These are phyloP conservation scores for Drosophila formosana DNA, from an alignment of 2,888 invertebrate genomes.

Conservation along the genomic window DNA sequence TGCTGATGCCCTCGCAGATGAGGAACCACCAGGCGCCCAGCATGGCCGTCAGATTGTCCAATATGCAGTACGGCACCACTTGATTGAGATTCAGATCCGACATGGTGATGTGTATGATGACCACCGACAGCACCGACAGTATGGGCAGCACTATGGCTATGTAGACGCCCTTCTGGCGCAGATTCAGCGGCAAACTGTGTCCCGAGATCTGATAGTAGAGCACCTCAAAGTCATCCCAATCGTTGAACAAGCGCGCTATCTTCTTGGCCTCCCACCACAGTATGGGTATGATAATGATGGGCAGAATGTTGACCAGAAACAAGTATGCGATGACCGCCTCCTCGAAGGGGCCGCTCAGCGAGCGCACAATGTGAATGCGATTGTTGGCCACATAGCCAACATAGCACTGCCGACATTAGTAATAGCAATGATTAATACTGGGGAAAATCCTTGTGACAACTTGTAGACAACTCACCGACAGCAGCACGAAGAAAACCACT, in stretches of 20 bases:
- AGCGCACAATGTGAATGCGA: constrained; percentile 87
- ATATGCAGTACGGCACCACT: constrained; percentile 89
- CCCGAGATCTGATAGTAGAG: constrained; percentile 88
- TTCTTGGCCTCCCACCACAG: constrained; percentile 90
- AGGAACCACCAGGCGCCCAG: constrained; percentile 91
- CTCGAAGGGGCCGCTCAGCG: constrained; percentile 89
- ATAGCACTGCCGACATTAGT: constrained; percentile 83
- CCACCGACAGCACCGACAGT: constrained; percentile 88
- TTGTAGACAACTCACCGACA: constrained; percentile 82
- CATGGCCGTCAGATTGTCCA: constrained; percentile 89
- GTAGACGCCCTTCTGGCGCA: constrained; percentile 87
- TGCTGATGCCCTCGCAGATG: constrained; percentile 88
- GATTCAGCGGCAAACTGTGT: constrained; percentile 86
- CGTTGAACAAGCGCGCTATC: constrained; percentile 86
- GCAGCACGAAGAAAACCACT: constrained; percentile 85
- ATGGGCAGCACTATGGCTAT: constrained; percentile 88
- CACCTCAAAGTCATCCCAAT: constrained; percentile 90
- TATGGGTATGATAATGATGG: constrained; percentile 88
- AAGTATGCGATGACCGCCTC: constrained; percentile 91
- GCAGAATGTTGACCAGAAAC: constrained; percentile 90
- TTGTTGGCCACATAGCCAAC: constrained; percentile 88
- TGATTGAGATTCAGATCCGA: constrained; percentile 88
- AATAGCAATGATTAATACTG: neutral
- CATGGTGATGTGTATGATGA: constrained; percentile 90
- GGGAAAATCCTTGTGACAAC: neutral